Conservation (phyloP, 1,140 invertebrate genomes). For the Anastatus disparis region DNA sequence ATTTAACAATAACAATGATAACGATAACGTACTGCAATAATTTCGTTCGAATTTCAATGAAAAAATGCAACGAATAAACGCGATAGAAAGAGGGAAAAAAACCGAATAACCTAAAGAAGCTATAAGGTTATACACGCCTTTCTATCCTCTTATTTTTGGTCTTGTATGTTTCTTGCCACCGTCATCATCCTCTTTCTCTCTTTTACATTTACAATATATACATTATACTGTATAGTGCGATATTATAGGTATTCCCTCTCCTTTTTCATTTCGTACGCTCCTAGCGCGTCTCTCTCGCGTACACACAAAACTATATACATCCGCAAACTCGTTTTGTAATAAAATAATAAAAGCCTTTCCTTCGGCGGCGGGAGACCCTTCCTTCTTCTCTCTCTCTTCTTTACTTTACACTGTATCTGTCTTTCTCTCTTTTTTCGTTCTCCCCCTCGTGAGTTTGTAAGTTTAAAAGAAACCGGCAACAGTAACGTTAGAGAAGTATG, state of each 20-base stretch:
- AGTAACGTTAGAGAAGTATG: neutral
- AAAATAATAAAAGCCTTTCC: conserved; percentile 57
- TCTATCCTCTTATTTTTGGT: too few relatives aligned
- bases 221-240: too few relatives aligned
- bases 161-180: neutral
- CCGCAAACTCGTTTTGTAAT: conserved; percentile 59
- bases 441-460: too few relatives aligned
- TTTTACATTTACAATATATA: too few relatives aligned
- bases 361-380: neutral
- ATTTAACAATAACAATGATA: too few relatives aligned
- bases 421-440: conserved; percentile 1
- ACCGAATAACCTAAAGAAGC: too few relatives aligned
- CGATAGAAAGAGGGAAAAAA: too few relatives aligned
- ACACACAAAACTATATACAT: too few relatives aligned
- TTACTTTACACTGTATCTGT: neutral
- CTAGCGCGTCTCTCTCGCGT: conserved; percentile 40
- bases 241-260: neutral
- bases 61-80: too few relatives aligned
- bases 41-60: too few relatives aligned
- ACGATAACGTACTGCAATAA: too few relatives aligned
- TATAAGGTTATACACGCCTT: neutral
- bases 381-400: neutral
- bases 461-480: neutral
- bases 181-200: neutral
- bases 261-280: conserved; percentile 40